phyloP scores from a whole-genome alignment of 2,797 vertebrate genomes.

The Hypotaenidia philippensis region DNA sequence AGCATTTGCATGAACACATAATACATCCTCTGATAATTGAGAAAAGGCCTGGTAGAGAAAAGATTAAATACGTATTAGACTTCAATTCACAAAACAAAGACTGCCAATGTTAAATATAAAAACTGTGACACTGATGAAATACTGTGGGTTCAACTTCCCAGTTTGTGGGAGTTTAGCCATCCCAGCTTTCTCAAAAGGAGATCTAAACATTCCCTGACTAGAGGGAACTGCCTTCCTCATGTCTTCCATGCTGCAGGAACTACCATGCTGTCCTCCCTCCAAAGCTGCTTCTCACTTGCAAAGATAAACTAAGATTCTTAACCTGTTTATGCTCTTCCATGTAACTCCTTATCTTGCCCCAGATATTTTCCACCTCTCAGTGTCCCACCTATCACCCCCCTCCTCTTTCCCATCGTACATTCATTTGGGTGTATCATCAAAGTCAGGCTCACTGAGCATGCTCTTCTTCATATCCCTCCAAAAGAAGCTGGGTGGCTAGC shows the following conservation, averaged over 20 bases:
- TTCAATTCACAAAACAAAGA: not conserved
- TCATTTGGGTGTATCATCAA: not conserved
- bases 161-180: not conserved
- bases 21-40: conserved; percentile 99
- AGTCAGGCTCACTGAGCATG: fast-evolving
- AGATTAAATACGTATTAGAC: not conserved
- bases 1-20: conserved; percentile 98
- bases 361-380: not conserved
- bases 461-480: not conserved
- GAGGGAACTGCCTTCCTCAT: not conserved
- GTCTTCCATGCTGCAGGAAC: not conserved
- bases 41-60: conserved; percentile 89
- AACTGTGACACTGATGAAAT: not conserved
- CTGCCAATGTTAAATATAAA: not conserved
- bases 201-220: not conserved
- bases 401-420: not conserved
- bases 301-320: not conserved
- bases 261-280: not conserved
- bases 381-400: not conserved
- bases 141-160: not conserved
- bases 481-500: not conserved
- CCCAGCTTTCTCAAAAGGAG: not conserved
- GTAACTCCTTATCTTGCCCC: not conserved
- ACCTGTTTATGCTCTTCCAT: not conserved
- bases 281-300: not conserved